Conservation (phyloP, 2,113 vertebrate species). For the Alectura lathami region DNA sequence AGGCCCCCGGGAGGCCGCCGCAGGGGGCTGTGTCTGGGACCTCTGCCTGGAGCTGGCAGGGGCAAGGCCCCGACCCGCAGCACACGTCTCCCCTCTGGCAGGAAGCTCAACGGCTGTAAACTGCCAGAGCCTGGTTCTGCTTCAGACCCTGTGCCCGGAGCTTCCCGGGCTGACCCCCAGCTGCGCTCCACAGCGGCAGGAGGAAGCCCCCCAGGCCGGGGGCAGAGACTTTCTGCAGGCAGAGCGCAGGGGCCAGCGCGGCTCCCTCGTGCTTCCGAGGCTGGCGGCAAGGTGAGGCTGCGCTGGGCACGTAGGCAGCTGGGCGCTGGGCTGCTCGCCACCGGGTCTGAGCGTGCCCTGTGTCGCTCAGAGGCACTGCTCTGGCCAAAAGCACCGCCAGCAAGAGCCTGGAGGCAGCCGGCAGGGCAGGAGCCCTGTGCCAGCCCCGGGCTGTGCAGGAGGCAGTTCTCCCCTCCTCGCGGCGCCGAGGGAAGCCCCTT, state of each 20-base stretch:
- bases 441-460: background rate
- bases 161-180: background rate
- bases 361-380: rapidly evolving
- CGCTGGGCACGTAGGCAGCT: background rate
- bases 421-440: background rate
- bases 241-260: rapidly evolving
- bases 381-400: background rate
- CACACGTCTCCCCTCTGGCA: background rate
- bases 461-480: background rate
- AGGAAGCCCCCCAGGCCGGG: background rate
- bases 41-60: background rate
- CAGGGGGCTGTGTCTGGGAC: background rate
- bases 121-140: background rate
- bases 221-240: rapidly evolving
- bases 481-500: background rate
- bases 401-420: background rate
- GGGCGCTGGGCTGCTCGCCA: background rate
- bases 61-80: background rate
- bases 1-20: background rate
- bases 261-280: background rate
- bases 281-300: rapidly evolving
- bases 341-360: background rate
- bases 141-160: background rate
- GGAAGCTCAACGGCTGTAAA: background rate
- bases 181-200: rapidly evolving